phyloP scores from a whole-genome alignment of 2,797 vertebrate genomes.

The Brotula barbata region DNA sequence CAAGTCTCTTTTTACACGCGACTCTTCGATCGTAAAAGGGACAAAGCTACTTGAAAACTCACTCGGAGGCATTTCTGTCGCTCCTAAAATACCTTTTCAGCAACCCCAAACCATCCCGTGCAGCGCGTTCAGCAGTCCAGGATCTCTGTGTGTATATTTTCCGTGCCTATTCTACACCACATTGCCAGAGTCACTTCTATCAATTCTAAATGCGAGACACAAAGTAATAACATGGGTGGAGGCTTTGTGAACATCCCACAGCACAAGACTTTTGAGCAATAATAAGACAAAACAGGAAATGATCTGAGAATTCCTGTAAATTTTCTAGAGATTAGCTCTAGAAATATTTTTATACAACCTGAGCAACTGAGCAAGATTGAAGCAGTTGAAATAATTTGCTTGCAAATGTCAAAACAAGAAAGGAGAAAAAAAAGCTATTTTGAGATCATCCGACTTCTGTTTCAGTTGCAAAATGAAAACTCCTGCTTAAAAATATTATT shows the following conservation, averaged over 20 bases:
- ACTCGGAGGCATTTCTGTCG: conserved; percentile 42
- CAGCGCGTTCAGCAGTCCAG: conserved; percentile 5
- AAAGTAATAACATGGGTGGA: conserved; percentile 5
- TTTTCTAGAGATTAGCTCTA: conserved; percentile 31
- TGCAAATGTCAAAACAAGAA: neutral
- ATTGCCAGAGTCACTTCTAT: conserved; percentile 16
- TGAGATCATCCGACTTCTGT: neutral
- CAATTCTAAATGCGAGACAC: conserved; percentile 2
- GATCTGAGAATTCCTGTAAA: neutral
- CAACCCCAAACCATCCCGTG: conserved; percentile 10
- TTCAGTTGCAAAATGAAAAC: neutral
- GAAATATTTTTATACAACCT: conserved; percentile 18
- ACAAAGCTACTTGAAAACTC: conserved; percentile 67
- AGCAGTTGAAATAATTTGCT: conserved; percentile 15
- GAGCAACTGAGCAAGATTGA: neutral
- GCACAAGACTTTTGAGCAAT: conserved; percentile 68
- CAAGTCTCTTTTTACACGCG: conserved; percentile 41
- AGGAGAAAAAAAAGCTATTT: neutral
- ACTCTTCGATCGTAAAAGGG: conserved; percentile 31
- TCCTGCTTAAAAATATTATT: neutral
- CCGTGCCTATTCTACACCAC: conserved; percentile 57
- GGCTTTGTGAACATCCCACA: conserved; percentile 30
- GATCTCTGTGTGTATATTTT: conserved; percentile 31
- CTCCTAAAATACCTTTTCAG: conserved; percentile 15
- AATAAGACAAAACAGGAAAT: conserved; percentile 41